phyloP scores from a whole-genome alignment of 2,797 vertebrate genomes.

The Rhinichthys osculus region DNA sequence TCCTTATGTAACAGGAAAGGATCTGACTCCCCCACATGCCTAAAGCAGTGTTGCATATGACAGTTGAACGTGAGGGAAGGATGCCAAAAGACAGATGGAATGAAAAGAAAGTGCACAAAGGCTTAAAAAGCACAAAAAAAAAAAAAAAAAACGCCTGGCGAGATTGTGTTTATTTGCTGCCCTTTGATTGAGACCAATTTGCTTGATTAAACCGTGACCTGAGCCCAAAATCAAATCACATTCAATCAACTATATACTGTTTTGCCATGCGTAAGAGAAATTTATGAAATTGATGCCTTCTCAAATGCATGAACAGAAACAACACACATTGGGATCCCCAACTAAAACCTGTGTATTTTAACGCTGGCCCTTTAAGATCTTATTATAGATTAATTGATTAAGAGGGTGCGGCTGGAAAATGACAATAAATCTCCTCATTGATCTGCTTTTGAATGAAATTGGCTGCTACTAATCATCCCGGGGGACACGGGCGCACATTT shows the following conservation, averaged over 20 bases:
- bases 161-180: conserved; percentile 9
- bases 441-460: conserved; percentile 80
- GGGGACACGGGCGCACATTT: conserved; percentile 56
- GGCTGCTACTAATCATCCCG: conserved; percentile 72
- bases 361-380: conserved; percentile 74
- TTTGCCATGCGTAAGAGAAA: neutral
- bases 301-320: conserved; percentile 58
- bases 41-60: conserved; percentile 31
- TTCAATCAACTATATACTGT: neutral
- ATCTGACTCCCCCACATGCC: conserved; percentile 32
- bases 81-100: conserved; percentile 30
- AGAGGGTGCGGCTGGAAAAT: conserved; percentile 72
- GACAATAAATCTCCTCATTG: conserved; percentile 82
- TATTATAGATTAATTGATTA: conserved; percentile 85
- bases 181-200: conserved; percentile 38
- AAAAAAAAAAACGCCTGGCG: neutral
- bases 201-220: conserved; percentile 39
- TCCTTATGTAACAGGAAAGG: conserved; percentile 36
- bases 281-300: neutral
- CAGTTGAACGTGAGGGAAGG: conserved; percentile 2
- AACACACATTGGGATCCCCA: conserved; percentile 52
- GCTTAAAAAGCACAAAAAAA: neutral
- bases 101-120: conserved; percentile 29
- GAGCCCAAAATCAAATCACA: conserved; percentile 13
- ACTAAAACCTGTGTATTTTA: conserved; percentile 59